These are phyloP conservation scores for Anolis sagrei DNA, from an alignment of 2,113 vertebrate genomes.

Conservation along the genomic window DNA sequence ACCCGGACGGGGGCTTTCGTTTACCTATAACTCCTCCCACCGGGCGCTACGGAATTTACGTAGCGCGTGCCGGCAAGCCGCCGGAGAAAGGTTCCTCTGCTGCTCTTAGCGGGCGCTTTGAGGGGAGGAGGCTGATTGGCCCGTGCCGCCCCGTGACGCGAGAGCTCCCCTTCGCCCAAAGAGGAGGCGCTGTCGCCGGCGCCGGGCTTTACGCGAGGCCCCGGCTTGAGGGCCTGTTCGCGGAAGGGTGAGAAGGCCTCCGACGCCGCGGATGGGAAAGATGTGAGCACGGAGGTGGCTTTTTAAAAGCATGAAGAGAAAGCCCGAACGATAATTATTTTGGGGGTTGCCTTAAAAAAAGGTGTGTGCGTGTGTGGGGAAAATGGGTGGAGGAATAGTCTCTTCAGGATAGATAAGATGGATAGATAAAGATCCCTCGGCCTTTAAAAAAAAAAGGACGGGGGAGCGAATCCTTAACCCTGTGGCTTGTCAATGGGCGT, in stretches of 20 bases:
- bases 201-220: neutral
- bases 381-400: neutral
- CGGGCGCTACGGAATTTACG: neutral
- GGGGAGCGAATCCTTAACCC: neutral
- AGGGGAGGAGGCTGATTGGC: slow-evolving; percentile 1
- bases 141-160: neutral
- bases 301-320: neutral
- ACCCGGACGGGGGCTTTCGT: neutral
- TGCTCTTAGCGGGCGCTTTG: neutral
- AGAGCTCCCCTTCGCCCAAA: neutral
- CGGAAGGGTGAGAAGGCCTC: slow-evolving; percentile 15
- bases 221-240: slow-evolving; percentile 1
- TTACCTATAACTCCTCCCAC: neutral
- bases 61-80: neutral
- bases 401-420: neutral
- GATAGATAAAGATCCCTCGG: too few relatives aligned
- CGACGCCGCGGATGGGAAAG: neutral
- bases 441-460: neutral
- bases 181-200: neutral
- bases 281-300: neutral
- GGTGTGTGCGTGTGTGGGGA: neutral
- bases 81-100: neutral
- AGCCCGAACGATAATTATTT: neutral
- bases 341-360: neutral
- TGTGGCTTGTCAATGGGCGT: neutral